These are phyloP conservation scores for Hystrix brachyura DNA, from an alignment of 2,113 vertebrate genomes.

Conservation along the genomic window DNA sequence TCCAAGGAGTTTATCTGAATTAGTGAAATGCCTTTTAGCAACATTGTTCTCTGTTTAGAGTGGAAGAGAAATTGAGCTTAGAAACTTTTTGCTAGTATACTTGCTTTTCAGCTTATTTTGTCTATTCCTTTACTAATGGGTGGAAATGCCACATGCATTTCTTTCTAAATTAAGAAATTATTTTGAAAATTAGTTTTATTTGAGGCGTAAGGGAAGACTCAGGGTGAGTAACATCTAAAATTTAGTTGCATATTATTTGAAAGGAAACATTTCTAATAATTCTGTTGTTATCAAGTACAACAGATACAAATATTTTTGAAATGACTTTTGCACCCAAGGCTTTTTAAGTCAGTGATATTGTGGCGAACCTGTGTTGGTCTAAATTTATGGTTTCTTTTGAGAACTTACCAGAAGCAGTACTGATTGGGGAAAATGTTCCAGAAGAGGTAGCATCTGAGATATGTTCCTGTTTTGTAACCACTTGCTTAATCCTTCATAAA, in stretches of 20 bases:
- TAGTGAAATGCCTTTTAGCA: not conserved
- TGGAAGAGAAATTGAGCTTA: constrained; percentile 11
- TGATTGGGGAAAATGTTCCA: not conserved
- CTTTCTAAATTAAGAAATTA: not conserved
- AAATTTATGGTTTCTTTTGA: constrained; percentile 3
- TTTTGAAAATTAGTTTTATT: not conserved
- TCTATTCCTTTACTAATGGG: not conserved
- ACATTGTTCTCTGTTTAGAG: not conserved
- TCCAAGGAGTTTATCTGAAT: not conserved
- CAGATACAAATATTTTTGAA: not conserved
- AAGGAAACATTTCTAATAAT: constrained; percentile 21
- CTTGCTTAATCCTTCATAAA: not conserved
- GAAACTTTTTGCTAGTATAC: not conserved
- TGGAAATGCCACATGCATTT: not conserved
- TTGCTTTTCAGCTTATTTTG: not conserved
- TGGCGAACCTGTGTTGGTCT: not conserved
- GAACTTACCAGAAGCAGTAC: not conserved
- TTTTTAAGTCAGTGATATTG: not conserved
- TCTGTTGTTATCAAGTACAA: not conserved
- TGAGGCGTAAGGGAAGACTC: not conserved
- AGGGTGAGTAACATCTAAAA: not conserved
- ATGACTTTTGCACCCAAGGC: not conserved
- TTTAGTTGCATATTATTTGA: constrained; percentile 16
- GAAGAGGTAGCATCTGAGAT: not conserved
- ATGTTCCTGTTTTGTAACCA: not conserved